phyloP scores from a whole-genome alignment of 1,140 invertebrate genomes.

The Dendroctonus valens region DNA sequence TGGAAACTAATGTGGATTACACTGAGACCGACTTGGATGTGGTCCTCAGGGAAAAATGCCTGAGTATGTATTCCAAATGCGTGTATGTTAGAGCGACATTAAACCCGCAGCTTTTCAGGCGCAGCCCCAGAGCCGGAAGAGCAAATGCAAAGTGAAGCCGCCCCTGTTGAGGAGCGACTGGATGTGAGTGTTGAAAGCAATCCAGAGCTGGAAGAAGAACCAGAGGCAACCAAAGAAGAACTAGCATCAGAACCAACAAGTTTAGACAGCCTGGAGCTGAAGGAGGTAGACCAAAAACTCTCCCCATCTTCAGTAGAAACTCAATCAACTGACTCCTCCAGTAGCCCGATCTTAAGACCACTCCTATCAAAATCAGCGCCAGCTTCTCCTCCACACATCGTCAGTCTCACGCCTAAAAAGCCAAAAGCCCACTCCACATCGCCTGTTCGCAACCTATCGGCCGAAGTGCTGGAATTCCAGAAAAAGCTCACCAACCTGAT shows the following conservation, averaged over 20 bases:
- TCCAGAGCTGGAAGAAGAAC: not conserved
- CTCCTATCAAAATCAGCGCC: slow-evolving; percentile 18
- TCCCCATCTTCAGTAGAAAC: not conserved
- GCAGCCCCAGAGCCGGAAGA: not conserved
- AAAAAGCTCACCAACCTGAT: slow-evolving; percentile 46
- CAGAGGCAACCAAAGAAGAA: not conserved
- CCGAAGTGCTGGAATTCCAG: slow-evolving; percentile 42
- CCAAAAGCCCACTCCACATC: slow-evolving; percentile 30
- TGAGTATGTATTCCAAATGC: slow-evolving; percentile 1
- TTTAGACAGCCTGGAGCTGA: not conserved
- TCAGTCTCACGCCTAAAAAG: slow-evolving; percentile 22
- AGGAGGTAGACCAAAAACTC: not conserved
- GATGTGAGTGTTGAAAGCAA: slow-evolving; percentile 1
- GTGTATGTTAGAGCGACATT: not conserved
- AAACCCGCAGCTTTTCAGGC: not conserved
- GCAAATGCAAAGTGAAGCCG: not conserved
- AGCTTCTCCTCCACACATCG: slow-evolving; percentile 13
- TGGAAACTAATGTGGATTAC: slow-evolving; percentile 49
- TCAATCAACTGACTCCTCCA: not conserved
- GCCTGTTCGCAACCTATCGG: slow-evolving; percentile 31
- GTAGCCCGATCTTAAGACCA: not conserved
- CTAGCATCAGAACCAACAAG: not conserved
- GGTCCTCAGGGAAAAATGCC: slow-evolving; percentile 28
- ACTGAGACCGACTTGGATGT: slow-evolving; percentile 47
- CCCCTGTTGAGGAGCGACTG: not conserved